These are phyloP conservation scores for Cataglyphis cursor DNA, from an alignment of 2,888 invertebrate species.

Conservation along the genomic window DNA sequence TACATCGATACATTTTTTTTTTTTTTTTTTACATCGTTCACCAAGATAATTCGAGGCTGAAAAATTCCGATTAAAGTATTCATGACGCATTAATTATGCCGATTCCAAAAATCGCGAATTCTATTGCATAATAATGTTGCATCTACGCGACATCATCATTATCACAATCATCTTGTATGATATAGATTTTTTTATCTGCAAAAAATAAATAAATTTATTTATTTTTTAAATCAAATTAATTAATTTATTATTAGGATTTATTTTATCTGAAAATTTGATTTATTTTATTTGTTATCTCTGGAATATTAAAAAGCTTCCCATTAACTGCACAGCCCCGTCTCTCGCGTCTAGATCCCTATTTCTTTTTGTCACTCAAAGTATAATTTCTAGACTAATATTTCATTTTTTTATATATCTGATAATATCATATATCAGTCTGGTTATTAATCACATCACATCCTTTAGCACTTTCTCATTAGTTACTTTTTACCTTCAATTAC, in stretches of 20 bases:
- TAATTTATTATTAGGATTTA: neutral
- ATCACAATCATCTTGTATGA: too few relatives aligned
- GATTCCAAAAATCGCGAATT: neutral
- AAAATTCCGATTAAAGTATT: neutral
- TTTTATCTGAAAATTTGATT: neutral
- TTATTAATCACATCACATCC: neutral
- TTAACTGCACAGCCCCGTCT: neutral
- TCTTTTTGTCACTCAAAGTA: neutral
- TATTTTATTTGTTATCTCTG: neutral
- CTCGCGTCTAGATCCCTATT: neutral
- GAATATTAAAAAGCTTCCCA: neutral
- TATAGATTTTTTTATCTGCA: too few relatives aligned
- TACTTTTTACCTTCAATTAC: slow-evolving; percentile 21
- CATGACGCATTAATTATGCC: neutral
- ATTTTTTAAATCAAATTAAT: too few relatives aligned
- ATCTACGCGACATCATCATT: neutral
- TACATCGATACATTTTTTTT: neutral
- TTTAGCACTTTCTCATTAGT: neutral
- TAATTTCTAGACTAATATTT: neutral
- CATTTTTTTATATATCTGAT: neutral
- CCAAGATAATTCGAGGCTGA: neutral
- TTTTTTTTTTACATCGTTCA: neutral
- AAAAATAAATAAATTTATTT: too few relatives aligned
- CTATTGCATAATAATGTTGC: neutral
- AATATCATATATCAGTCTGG: neutral